Base-by-base conservation (phyloP, 2,888 invertebrate species). In the Ryuthela nishihirai region DNA sequence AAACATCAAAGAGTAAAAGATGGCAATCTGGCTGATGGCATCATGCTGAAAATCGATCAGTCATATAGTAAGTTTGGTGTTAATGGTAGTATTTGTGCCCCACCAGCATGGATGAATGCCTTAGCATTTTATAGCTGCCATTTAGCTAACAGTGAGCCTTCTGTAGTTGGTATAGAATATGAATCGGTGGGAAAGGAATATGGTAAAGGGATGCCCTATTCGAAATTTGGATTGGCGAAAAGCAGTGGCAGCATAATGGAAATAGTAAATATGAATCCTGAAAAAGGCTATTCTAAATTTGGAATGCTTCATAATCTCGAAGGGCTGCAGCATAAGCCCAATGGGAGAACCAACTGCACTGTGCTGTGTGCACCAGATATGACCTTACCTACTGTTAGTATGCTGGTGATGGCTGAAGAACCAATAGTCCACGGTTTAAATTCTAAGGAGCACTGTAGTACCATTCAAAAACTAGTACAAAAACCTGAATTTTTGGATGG, bases 121-220 rank as follows among this genome's bases (percentile, higher is more conserved):
- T 23, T 60, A 18, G 54, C 42, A n/a, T 49, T 60, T 24, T 54
- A 54, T 21, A 60, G 45, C 20, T 39, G 53, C n/a, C 52, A 52
- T 34, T 47, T 62, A 18, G 46, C 62, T 3, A 62, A 56, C 23
- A 62, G 62, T 43, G 62, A 62, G 32, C 62, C 62, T n/a, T 55
- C 62, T 35, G 52, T 62, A 7, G 47, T 52, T 26, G 62, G 56
- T 20, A 35, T 42, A 18, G 43, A 47, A 4, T 36, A 15, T 4
- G 23, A 36, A 23, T 29, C 15, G 3, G 24, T 17, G 6, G 15
- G 23, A 12, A 20, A 20, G 12, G 10, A 40, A 5, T 21, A 6
- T n/a, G 21, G 23, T 20, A n/a, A 18, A 20, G 20, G n/a, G 9
- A 40, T 44, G 26, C 62, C 52, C 4, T 62, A 62, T 21, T 62